Percentiles rank a stretch among this genome's conserved stretches.
phyloP scores from a whole-genome alignment of 2,113 vertebrate species.

The Psilopsiagon aymara region DNA sequence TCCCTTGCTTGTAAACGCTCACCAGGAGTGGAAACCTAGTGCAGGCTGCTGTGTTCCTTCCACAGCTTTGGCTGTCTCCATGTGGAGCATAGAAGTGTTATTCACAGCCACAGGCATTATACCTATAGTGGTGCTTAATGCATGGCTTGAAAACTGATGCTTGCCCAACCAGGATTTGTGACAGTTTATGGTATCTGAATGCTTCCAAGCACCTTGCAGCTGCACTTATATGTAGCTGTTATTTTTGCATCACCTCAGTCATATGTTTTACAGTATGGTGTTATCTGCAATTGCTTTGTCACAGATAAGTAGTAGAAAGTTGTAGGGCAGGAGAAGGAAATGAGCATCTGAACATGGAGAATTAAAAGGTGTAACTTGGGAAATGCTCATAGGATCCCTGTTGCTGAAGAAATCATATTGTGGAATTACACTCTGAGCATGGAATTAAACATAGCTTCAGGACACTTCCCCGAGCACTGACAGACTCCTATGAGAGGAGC shows the following conservation, averaged over 20 bases:
- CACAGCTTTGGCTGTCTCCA: rapidly evolving
- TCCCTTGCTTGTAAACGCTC: rapidly evolving
- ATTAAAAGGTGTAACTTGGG: neutral
- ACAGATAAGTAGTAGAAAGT: neutral
- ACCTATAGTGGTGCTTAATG: neutral
- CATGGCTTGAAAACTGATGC: neutral
- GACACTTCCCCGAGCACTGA: neutral
- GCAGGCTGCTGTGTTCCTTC: neutral
- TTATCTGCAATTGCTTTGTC: neutral
- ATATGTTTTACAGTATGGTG: neutral
- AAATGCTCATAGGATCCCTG: neutral
- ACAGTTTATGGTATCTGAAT: neutral
- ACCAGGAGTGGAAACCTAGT: rapidly evolving
- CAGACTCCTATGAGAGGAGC: neutral
- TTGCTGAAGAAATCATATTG: neutral
- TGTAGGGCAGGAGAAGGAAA: neutral
- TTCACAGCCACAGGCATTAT: neutral
- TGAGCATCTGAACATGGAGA: neutral
- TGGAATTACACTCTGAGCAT: neutral
- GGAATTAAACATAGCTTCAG: neutral
- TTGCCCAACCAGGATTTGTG: neutral
- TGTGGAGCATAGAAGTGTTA: neutral
- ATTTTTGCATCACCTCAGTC: neutral
- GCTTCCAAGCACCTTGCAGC: neutral
- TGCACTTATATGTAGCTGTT: rapidly evolving